These are phyloP conservation scores for Melikaiella ostensackeni DNA, from an alignment of 2,888 invertebrate genomes.

Conservation along the genomic window DNA sequence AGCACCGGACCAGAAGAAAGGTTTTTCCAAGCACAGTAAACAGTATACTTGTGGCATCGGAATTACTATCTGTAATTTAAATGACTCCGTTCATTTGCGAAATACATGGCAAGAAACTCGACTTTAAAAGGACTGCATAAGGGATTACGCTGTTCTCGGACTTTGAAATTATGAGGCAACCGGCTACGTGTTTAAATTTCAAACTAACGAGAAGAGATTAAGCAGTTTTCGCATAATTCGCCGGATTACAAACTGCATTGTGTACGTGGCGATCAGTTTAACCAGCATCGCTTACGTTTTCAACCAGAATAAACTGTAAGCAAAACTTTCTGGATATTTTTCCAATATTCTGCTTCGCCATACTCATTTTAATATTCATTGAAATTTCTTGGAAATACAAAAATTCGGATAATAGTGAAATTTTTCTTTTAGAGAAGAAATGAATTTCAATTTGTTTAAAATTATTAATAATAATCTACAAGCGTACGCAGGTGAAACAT, in stretches of 20 bases:
- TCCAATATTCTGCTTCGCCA: background rate
- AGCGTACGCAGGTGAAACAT: too few species aligned
- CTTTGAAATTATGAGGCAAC: constrained; percentile 59
- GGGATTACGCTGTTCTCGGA: constrained; percentile 55
- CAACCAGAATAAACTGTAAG: background rate
- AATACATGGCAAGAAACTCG: background rate
- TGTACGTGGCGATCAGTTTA: constrained; percentile 42
- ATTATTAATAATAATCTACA: too few species aligned
- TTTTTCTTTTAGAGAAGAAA: too few species aligned
- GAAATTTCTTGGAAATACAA: background rate
- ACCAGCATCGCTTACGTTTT: background rate
- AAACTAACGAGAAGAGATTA: constrained; percentile 52
- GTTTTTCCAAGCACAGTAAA: constrained; percentile 4
- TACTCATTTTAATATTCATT: background rate
- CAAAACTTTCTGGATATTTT: background rate
- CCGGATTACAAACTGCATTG: constrained; percentile 53
- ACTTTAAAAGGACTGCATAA: constrained; percentile 54
- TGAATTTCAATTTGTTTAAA: too few species aligned
- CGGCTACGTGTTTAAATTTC: constrained; percentile 55
- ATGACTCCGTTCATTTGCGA: background rate
- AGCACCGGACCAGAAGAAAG: background rate
- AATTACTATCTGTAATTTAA: constrained; percentile 8
- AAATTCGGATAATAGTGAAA: too few species aligned
- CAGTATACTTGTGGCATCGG: constrained; percentile 17
- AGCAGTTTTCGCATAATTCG: constrained; percentile 54